Evolutionary conservation across 2,888 invertebrate genomes (phyloP).

Genomic region (Crioceris asparagi): DNA sequence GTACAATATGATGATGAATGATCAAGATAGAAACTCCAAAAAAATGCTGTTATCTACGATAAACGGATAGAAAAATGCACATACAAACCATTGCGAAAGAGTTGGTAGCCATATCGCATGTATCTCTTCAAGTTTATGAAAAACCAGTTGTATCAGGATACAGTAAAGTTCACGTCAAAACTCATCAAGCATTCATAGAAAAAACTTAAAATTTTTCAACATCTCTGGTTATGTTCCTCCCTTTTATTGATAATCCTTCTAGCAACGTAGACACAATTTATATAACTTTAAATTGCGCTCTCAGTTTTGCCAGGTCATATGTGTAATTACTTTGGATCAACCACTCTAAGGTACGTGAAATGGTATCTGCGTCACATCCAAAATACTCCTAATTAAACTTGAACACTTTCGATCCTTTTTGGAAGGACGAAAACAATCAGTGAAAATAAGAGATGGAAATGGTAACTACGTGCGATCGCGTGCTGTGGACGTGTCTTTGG

Average conservation of each 20-base stretch:
- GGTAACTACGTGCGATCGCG: no score
- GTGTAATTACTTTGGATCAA: constrained; percentile 21
- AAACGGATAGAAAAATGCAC: constrained; percentile 2
- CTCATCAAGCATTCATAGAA: no score
- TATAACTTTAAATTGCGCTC: constrained; percentile 22
- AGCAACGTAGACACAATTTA: constrained; percentile 25
- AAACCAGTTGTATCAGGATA: constrained; percentile 11
- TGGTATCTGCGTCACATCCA: constrained; percentile 8
- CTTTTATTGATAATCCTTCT: constrained; percentile 24
- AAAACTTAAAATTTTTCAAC: constrained; percentile 16
- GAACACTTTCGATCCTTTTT: no score
- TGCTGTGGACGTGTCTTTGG: no score
- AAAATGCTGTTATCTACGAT: constrained; percentile 23
- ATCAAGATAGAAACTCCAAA: constrained; percentile 13
- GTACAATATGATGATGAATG: background rate
- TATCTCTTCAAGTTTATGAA: constrained; percentile 13
- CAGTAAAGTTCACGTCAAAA: constrained; percentile 14
- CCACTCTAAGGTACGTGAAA: constrained; percentile 22
- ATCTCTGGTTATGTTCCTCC: constrained; percentile 21
- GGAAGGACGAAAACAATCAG: no score
- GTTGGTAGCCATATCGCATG: constrained; percentile 7
- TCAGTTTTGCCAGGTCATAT: constrained; percentile 17
- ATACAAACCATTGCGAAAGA: constrained; percentile 3
- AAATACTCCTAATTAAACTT: no score
- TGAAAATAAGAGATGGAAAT: no score